Percentiles rank a stretch among this genome's conserved stretches.
phyloP scores from a whole-genome alignment of 2,113 vertebrate species.

The Bos javanicus region DNA sequence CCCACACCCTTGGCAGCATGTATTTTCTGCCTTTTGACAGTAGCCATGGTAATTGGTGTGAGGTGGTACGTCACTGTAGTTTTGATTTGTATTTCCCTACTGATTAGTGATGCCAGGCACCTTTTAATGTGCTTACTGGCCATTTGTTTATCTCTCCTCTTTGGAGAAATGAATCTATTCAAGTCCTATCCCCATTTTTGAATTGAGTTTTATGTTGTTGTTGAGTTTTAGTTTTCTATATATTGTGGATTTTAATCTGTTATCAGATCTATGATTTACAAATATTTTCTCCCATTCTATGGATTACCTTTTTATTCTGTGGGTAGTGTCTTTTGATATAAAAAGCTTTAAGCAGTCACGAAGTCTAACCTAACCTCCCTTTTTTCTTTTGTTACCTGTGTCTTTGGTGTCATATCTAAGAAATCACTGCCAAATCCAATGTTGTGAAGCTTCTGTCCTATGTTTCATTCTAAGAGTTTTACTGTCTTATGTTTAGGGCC shows the following conservation, averaged over 20 bases:
- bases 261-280: neutral
- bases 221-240: neutral
- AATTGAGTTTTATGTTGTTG: neutral
- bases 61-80: neutral
- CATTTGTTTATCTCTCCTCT: neutral
- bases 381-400: neutral
- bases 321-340: neutral
- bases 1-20: neutral
- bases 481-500: neutral
- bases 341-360: neutral
- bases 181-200: neutral
- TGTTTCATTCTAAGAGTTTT: neutral
- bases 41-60: neutral
- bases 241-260: neutral
- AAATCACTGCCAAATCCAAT: neutral
- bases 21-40: neutral
- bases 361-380: neutral
- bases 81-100: neutral
- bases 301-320: neutral
- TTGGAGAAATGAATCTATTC: neutral
- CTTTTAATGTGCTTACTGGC: neutral
- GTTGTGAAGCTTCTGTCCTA: neutral
- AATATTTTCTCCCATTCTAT: neutral
- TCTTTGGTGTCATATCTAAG: neutral
- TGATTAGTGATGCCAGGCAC: neutral